Base-by-base conservation (phyloP, 1,140 invertebrate genomes). In the Zaprionus ghesquierei region DNA sequence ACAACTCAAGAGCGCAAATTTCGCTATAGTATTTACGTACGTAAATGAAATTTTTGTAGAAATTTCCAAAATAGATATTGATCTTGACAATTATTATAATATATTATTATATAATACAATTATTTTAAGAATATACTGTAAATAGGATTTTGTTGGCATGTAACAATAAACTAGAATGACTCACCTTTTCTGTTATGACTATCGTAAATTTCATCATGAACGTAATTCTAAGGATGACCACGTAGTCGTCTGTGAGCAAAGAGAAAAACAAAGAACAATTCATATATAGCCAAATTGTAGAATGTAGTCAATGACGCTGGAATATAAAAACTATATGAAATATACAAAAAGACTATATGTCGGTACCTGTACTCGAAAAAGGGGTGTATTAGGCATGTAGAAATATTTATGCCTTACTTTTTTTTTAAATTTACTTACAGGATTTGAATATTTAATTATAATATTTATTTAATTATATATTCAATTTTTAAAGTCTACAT, bases 141-240 rank as follows among this genome's bases (percentile, higher is more conserved):
- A 15, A 38, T 6, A 15, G 6, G n/a, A 41, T 41, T 41, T 41
- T 2, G n/a, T 8, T 41, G 9, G 35, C 35, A 15, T 33, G 18
- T 8, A 20, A 12, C 1, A 13, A 22, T 38, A 13, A 10, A 15
- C 18, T 1, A 33, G 25, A 13, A 35, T 5, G 10, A 61, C 70
- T 73, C 22, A 73, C 70, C 64, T 69, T 31, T 55, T 29, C 9
- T 46, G 55, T 49, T 44, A 15, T 53, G 5, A 23, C 23, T 61
- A 55, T 8, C 15, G 38, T 13, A 61, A 60, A 35, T 49, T 18
- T 49, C 49, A 73, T 69, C 12, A 41, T 59, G 5, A 33, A 10
- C 27, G 10, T 22, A 10, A 46, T 59, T 50, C 29, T n/a, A 20
- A 33, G 50, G 38, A 49, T 35, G 13, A 69, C 23, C 27, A 54